Evolutionary conservation across 2,113 vertebrate genomes (phyloP).

Genomic region (Elanoides forficatus): DNA sequence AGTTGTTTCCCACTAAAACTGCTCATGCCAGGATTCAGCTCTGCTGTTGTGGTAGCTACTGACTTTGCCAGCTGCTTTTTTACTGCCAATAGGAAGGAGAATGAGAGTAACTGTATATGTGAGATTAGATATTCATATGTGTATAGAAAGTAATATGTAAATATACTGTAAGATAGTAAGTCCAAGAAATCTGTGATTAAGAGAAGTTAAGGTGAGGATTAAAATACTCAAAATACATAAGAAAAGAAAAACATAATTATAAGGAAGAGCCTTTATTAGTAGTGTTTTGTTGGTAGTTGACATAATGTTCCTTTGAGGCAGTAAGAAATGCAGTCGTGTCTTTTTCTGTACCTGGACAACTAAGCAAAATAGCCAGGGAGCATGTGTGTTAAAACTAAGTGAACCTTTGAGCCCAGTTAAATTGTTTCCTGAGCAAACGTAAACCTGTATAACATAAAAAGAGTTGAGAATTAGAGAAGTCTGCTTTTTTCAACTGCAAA

Average conservation of each 20-base stretch:
- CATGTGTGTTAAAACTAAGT: neutral
- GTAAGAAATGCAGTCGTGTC: neutral
- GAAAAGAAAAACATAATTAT: neutral
- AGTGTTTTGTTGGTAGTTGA: neutral
- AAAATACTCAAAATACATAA: neutral
- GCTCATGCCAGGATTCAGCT: neutral
- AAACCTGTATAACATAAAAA: neutral
- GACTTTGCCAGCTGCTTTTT: conserved; percentile 34
- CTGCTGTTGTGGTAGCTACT: neutral
- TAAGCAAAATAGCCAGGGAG: neutral
- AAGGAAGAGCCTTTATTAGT: neutral
- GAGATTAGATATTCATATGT: neutral
- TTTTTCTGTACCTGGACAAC: neutral
- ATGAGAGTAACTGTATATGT: neutral
- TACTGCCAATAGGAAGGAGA: conserved; percentile 6
- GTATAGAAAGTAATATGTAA: neutral
- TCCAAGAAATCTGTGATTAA: neutral
- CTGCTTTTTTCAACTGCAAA: neutral
- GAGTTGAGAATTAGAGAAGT: neutral
- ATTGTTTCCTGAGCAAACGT: neutral
- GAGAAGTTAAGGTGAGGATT: neutral
- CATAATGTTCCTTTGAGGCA: conserved; percentile 11
- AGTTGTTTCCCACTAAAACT: neutral
- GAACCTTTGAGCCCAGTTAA: conserved; percentile 6
- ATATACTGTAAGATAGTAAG: neutral